phyloP scores from a whole-genome alignment of 2,888 invertebrate genomes.

The Drosophila fulvimacula region DNA sequence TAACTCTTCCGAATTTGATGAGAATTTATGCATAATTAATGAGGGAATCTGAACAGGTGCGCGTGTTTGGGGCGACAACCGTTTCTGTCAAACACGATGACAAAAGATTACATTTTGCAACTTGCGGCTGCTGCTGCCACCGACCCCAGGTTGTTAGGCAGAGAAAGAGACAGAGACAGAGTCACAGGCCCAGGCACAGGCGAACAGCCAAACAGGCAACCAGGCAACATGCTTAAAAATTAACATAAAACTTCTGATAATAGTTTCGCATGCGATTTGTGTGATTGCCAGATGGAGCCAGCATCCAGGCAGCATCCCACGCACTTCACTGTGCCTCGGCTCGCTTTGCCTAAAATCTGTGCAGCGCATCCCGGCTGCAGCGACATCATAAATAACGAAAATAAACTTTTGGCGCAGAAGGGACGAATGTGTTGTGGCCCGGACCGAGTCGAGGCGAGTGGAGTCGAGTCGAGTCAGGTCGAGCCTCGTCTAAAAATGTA shows the following conservation, averaged over 20 bases:
- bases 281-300: constrained; percentile 54
- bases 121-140: constrained; percentile 53
- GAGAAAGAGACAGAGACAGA: constrained; percentile 20
- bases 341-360: constrained; percentile 54
- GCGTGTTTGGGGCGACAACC: constrained; percentile 68
- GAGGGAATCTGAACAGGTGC: constrained; percentile 82
- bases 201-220: constrained; percentile 30
- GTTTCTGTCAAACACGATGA: constrained; percentile 79
- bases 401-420: constrained; percentile 68
- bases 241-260: constrained; percentile 83
- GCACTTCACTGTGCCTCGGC: constrained; percentile 34
- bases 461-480: not conserved
- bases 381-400: constrained; percentile 82
- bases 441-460: not conserved
- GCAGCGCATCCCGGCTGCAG: constrained; percentile 45
- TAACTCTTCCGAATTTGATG: constrained; percentile 63
- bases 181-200: constrained; percentile 36
- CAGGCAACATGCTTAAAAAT: constrained; percentile 75
- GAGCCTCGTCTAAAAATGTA: constrained; percentile 46
- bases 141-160: constrained; percentile 55
- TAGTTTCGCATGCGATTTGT: constrained; percentile 74
- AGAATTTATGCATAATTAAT: constrained; percentile 82
- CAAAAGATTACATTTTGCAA: constrained; percentile 81
- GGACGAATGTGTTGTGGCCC: constrained; percentile 49
- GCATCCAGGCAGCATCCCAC: constrained; percentile 38